phyloP scores from a whole-genome alignment of 2,113 vertebrate species.

The Trematocara unimaculatum region DNA sequence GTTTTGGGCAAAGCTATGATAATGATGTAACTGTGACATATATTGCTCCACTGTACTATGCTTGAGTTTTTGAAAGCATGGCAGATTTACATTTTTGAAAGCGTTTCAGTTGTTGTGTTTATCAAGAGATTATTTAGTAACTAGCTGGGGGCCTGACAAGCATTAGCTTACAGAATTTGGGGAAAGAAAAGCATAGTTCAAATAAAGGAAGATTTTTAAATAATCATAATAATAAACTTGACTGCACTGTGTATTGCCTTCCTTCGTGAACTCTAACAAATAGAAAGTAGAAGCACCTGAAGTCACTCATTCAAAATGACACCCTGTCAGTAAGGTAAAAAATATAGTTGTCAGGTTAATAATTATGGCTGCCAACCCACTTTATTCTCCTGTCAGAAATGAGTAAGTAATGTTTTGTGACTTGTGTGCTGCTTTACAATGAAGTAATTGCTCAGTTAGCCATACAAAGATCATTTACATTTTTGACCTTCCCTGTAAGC shows the following conservation, averaged over 20 bases:
- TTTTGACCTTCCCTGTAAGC: background rate
- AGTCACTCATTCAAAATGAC: slow-evolving; percentile 1
- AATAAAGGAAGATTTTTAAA: background rate
- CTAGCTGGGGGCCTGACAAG: background rate
- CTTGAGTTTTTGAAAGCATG: background rate
- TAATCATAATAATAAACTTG: background rate
- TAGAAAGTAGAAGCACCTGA: background rate
- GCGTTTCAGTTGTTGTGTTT: background rate
- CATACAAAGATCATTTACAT: background rate
- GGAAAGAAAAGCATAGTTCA: background rate
- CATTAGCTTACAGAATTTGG: background rate
- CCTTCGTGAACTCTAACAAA: background rate
- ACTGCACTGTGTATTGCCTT: background rate
- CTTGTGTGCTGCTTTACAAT: background rate
- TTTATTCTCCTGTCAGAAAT: slow-evolving; percentile 12
- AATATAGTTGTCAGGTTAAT: background rate
- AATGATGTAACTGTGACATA: background rate
- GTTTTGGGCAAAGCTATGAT: background rate
- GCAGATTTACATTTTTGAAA: background rate
- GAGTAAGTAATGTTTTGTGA: slow-evolving; percentile 11
- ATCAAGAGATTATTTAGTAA: background rate
- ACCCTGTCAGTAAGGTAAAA: background rate
- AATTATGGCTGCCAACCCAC: slow-evolving; percentile 8
- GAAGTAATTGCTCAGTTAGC: background rate
- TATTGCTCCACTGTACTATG: background rate